Percentiles rank a stretch among this genome's conserved stretches.
Evolutionary conservation across 2,888 invertebrate genomes (phyloP).

Genomic region (Drosophila tanythrix): DNA sequence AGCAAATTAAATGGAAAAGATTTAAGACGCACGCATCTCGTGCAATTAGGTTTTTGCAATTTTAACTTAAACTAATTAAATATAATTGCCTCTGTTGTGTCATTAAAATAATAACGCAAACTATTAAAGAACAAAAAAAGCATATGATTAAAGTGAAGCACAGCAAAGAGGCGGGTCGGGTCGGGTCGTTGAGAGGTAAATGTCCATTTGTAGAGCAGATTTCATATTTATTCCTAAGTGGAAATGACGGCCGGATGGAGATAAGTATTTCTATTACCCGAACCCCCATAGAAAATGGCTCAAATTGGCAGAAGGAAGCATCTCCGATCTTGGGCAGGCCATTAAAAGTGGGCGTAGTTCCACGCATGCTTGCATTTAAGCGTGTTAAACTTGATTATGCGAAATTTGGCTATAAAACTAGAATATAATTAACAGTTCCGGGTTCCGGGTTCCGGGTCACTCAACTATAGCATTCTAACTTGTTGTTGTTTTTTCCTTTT

Average conservation of each 20-base stretch:
- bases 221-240: neutral
- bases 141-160: neutral
- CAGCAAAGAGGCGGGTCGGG: neutral
- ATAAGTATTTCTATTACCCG: neutral
- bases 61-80: constrained; percentile 51
- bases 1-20: constrained; percentile 37
- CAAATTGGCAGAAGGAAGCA: neutral
- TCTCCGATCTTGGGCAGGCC: neutral
- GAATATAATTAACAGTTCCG: neutral
- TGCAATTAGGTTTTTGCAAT: constrained; percentile 27
- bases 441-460: neutral
- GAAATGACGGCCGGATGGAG: neutral
- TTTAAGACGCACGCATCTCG: constrained; percentile 23
- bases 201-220: neutral
- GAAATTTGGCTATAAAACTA: no score
- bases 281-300: neutral
- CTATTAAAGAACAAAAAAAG: constrained; percentile 2
- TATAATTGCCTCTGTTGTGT: constrained; percentile 37
- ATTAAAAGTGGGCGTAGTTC: neutral
- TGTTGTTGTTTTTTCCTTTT: neutral
- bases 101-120: constrained; percentile 10
- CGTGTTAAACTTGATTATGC: neutral
- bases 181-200: neutral
- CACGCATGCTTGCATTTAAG: neutral
- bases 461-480: neutral